Evolutionary conservation across 1,140 invertebrate genomes (phyloP).

Genomic region (Drosophila oshimai): DNA sequence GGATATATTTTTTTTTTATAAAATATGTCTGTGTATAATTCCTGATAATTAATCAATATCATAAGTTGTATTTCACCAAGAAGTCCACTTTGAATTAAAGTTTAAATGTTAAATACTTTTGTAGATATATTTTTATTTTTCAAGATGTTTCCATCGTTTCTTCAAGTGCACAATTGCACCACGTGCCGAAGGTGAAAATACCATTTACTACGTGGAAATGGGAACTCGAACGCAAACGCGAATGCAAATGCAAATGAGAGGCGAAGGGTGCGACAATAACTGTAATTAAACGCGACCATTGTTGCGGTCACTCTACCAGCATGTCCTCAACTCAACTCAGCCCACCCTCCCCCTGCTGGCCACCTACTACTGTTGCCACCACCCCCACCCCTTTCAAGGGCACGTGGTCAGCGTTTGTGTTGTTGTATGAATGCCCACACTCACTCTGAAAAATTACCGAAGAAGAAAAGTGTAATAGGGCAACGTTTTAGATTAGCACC

Average conservation of each 20-base stretch:
- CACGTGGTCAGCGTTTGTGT: constrained; percentile 52
- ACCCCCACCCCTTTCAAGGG: constrained; percentile 2
- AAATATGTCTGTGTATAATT: too few species aligned
- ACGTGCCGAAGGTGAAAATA: constrained; percentile 30
- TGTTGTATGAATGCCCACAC: constrained; percentile 60
- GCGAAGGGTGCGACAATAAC: constrained; percentile 74
- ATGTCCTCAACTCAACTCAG: constrained; percentile 34
- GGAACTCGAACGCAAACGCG: constrained; percentile 2
- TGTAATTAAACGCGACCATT: constrained; percentile 77
- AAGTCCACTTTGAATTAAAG: too few species aligned
- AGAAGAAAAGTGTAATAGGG: constrained; percentile 45
- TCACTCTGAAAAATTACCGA: not conserved
- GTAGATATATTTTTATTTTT: too few species aligned
- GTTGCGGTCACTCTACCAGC: constrained; percentile 70
- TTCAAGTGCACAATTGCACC: constrained; percentile 20
- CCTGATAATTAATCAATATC: too few species aligned
- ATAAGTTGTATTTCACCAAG: too few species aligned
- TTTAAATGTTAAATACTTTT: too few species aligned
- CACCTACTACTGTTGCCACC: too few species aligned
- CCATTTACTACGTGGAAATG: not conserved
- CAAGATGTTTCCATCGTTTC: too few species aligned
- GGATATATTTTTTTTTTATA: too few species aligned
- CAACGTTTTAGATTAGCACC: constrained; percentile 67
- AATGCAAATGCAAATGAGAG: constrained; percentile 60
- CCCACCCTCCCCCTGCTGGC: constrained; percentile 13